These are phyloP conservation scores for Elephas maximus DNA, from an alignment of 2,113 vertebrate genomes.

Conservation along the genomic window DNA sequence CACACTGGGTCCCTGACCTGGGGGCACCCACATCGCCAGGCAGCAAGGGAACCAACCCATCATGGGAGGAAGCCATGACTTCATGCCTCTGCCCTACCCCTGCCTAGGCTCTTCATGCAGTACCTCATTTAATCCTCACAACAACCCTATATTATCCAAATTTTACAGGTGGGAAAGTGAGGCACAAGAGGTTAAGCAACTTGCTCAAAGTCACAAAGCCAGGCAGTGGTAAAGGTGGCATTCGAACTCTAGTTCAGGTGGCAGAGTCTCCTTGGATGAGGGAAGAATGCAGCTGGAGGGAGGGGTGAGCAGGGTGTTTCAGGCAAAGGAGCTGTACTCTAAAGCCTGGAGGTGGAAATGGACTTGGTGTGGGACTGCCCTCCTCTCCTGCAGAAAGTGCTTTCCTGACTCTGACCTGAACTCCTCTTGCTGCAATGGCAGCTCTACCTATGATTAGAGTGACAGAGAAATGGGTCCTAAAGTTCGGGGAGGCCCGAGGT, in stretches of 20 bases:
- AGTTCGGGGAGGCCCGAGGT: not conserved
- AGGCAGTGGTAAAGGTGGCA: not conserved
- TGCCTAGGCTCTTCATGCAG: not conserved
- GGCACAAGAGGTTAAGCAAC: not conserved
- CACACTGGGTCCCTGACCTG: not conserved
- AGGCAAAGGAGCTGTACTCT: not conserved
- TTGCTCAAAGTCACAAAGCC: not conserved
- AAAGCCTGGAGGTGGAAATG: not conserved
- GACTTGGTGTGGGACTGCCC: not conserved
- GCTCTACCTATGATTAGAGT: not conserved
- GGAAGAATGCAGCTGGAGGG: not conserved
- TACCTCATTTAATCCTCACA: not conserved
- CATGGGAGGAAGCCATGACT: not conserved
- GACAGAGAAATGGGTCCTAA: not conserved
- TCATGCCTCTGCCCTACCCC: not conserved
- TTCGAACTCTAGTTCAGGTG: not conserved
- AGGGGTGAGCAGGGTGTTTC: fast-evolving
- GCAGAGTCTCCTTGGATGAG: not conserved
- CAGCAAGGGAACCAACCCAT: not conserved
- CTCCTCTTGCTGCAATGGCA: not conserved
- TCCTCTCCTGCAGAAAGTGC: not conserved
- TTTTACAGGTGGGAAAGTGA: not conserved
- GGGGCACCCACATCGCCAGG: too few relatives aligned
- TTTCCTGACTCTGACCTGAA: not conserved
- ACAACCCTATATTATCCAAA: not conserved